Base-by-base conservation (phyloP, 2,113 vertebrate species). In the Polyodon spathula region DNA sequence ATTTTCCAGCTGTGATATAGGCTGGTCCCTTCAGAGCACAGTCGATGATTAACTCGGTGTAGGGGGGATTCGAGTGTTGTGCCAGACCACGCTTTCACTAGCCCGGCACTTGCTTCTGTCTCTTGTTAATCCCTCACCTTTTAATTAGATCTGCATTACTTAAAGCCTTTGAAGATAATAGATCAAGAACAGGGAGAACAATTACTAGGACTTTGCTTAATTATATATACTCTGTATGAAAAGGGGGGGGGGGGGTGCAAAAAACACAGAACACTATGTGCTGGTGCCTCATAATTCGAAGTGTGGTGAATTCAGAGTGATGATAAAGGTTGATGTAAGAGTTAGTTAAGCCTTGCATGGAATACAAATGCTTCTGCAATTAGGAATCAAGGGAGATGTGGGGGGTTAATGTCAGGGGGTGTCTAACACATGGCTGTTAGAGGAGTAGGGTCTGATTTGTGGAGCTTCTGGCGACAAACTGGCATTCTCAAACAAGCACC, bases 301-400 rank as follows among this genome's bases (percentile, higher is more conserved):
- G 70, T 8, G 80, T 74, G 69, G 80, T 74, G 69, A 82, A 81
- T 80, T 82, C 78, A 66, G 75, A 77, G 73, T 89, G 85, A 89
- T 85, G 86, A 83, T 84, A 75, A 71, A 83, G 83, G 86, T 82
- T 78, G 82, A 84, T 86, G 87, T 89, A 85, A 79, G 79, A 88
- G 87, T 88, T 89, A 88, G 88, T 89, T 89, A 89, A 88, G 80
- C 81, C 73, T 81, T 84, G 83, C 79, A 80, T 86, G 82, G 84
- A 77, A 82, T 76, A 83, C 83, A 78, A 85, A 88, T 71, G 78
- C 84, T 83, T 79, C 81, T 84, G 85, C 87, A 89, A 89, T 88
- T 89, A 89, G 84, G 81, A 89, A 88, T 88, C 84, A 87, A 86
- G 88, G 84, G 84, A 82, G 73, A 3, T 27, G n/a, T n/a, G n/a